Conservation (phyloP, 1,140 invertebrate species). For the Trypoxylus dichotomus region DNA sequence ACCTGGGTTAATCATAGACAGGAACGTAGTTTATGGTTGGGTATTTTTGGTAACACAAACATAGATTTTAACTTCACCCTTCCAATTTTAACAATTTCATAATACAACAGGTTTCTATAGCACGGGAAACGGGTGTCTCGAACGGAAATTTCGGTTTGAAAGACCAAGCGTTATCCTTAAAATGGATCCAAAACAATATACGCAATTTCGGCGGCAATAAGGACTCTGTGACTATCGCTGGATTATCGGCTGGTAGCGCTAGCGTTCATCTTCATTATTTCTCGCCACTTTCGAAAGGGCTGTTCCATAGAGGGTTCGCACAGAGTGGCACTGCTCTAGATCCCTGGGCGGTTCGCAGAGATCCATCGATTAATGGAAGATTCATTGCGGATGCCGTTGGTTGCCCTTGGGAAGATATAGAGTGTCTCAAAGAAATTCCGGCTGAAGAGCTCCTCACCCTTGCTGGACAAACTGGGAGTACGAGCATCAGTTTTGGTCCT, state of each 20-base stretch:
- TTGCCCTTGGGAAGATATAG: no score
- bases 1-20: slow-evolving; percentile 54
- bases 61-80: neutral
- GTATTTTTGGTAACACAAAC: slow-evolving; percentile 56
- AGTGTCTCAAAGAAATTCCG: no score
- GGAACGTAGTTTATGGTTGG: slow-evolving; percentile 61
- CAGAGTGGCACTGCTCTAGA: slow-evolving; percentile 62
- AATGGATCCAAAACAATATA: slow-evolving; percentile 59
- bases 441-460: no score
- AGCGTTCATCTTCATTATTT: slow-evolving; percentile 38
- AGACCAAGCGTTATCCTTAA: slow-evolving; percentile 58
- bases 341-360: slow-evolving; percentile 34
- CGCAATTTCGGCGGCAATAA: slow-evolving; percentile 60
- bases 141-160: slow-evolving; percentile 60
- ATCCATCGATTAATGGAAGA: no score
- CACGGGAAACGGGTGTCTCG: neutral
- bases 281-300: slow-evolving; percentile 49
- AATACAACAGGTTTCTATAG: neutral
- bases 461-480: no score
- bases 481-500: slow-evolving; percentile 50
- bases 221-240: slow-evolving; percentile 53
- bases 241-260: slow-evolving; percentile 51
- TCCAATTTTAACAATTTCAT: neutral
- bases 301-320: slow-evolving; percentile 62
- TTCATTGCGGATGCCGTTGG: no score